Evolutionary conservation across 2,113 vertebrate species (phyloP), one percentile per base, ranked within the genome.

Genomic region (Thymallus thymallus): DNA sequence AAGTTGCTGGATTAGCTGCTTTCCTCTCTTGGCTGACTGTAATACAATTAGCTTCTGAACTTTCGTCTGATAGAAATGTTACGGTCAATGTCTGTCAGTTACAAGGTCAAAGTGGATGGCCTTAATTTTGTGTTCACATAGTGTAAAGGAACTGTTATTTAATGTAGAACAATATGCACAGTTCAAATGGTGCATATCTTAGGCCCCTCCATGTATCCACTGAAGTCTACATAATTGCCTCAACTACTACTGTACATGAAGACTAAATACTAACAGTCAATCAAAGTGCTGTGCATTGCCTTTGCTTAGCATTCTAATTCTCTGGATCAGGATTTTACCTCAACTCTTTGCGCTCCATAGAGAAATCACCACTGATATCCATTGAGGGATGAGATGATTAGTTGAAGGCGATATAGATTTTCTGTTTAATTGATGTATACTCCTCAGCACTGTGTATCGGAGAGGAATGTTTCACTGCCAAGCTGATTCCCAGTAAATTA

Each of bases 341-440:
- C n/a, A n/a, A n/a, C 26, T 55, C 35, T 55, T 60, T 58, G 14
- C 10, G 61, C 14, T 67, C 51, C 35, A 26, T 48, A 7, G 41
- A 68, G 63, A 75, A 67, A 75, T 75, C 41, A 72, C n/a, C 20
- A 3, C 32, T 72, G 51, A 71, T 69, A 61, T 62, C 63, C 51
- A 68, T 23, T 32, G 63, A 63, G 48, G n/a, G 72, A 72, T 76
- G 65, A 55, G 68, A 68, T 71, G 63, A 63, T 51, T 32, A 24
- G 62, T 29, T 48, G 69, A 63, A 63, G 67, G 58, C 61, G 20
- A 18, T 4, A 3, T 46, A 68, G 35, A 48, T 62, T 77, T 67
- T 48, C 16, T 6, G 26, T 29, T 64, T 45, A 73, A 66, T 63
- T 69, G 45, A 63, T 29, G 56, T 12, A 4, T 69, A 24, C 20